Conservation (phyloP, 2,113 vertebrate genomes). For the Equus quagga region DNA sequence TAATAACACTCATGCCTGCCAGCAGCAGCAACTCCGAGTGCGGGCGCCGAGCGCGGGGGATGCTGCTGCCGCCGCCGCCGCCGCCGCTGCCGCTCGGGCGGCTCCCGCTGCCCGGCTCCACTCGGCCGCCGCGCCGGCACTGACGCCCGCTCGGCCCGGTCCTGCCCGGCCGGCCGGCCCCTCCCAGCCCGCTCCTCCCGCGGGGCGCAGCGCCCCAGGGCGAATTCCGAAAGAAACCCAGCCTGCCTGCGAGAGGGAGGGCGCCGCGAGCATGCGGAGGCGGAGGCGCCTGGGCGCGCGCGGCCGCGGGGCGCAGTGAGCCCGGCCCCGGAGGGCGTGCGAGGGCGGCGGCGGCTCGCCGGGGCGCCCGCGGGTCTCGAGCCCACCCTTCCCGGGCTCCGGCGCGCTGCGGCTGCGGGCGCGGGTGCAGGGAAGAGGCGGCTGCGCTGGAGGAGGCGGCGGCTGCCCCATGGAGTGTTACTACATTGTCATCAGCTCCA, state of each 20-base stretch:
- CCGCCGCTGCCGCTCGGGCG: constrained; percentile 57
- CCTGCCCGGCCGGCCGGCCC: background rate
- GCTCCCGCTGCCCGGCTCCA: constrained; percentile 9
- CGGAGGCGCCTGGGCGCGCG: background rate
- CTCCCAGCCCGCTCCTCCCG: background rate
- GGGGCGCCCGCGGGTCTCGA: background rate
- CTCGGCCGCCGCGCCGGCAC: background rate
- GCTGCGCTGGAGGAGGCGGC: constrained; percentile 76
- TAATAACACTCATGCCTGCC: constrained; percentile 87
- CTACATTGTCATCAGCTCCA: constrained; percentile 99
- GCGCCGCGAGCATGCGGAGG: constrained; percentile 54
- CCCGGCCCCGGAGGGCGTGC: background rate
- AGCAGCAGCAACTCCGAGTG: constrained; percentile 81
- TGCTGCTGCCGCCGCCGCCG: constrained; percentile 63
- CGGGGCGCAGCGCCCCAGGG: background rate
- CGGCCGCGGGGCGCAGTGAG: background rate
- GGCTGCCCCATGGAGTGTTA: constrained; percentile 96
- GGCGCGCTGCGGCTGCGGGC: constrained; percentile 64
- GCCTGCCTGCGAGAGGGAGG: too few relatives aligned
- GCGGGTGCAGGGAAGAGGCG: constrained; percentile 73
- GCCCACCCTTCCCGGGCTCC: background rate
- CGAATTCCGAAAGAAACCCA: background rate
- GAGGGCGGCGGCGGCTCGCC: background rate
- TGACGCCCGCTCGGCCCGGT: background rate
- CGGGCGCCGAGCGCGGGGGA: constrained; percentile 72